Percentiles rank a stretch among this genome's conserved stretches.
These are phyloP conservation scores for Cryptotis parvus DNA, from an alignment of 2,113 vertebrate genomes.

Conservation along the genomic window DNA sequence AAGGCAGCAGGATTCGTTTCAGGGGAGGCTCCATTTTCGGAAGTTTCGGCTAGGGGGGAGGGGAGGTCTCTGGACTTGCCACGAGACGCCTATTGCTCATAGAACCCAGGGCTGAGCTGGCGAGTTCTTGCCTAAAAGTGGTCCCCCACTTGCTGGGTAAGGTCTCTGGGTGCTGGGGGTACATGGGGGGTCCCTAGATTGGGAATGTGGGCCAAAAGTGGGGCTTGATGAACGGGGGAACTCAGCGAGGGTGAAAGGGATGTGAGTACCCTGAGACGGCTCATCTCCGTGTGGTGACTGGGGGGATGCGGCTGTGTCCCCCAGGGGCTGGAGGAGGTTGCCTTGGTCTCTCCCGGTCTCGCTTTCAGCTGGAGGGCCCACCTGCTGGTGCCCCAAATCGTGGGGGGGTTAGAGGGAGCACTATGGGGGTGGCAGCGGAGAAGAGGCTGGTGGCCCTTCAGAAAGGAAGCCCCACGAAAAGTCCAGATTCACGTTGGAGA, in stretches of 20 bases:
- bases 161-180: too few relatives aligned
- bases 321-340: background rate
- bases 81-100: too few relatives aligned
- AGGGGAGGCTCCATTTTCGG: constrained; percentile 87
- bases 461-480: constrained; percentile 87
- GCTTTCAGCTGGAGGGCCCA: background rate
- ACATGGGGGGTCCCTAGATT: background rate
- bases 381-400: background rate
- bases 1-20: constrained; percentile 84
- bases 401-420: too few relatives aligned
- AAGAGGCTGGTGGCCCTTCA: constrained; percentile 47
- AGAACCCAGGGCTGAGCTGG: background rate
- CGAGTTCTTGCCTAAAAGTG: background rate
- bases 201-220: background rate
- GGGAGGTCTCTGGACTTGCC: too few relatives aligned
- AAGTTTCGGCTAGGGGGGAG: constrained; percentile 33
- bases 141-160: background rate
- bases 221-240: background rate
- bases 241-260: background rate
- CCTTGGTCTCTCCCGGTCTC: background rate
- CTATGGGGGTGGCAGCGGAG: too few relatives aligned
- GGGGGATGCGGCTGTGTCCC: too few relatives aligned
- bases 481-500: constrained; percentile 84
- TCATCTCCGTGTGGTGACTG: too few relatives aligned
- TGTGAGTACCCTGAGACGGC: too few relatives aligned